These are phyloP conservation scores for Heterodera schachtii DNA, from an alignment of 1,140 invertebrate species.

Conservation along the genomic window DNA sequence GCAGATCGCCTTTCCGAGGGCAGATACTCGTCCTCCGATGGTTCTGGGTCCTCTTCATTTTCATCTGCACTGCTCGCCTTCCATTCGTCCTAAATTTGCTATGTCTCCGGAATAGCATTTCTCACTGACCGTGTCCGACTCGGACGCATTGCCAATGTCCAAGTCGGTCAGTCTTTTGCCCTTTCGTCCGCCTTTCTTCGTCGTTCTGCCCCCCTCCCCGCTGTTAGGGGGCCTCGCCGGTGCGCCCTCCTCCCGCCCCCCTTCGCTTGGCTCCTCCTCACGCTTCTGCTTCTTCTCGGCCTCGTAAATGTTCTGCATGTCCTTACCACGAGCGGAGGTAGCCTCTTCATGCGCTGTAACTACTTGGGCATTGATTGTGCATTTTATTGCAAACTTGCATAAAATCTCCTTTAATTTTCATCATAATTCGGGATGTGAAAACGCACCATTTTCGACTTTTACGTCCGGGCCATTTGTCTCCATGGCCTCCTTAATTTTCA, in stretches of 20 bases:
- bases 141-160: slow-evolving; percentile 48
- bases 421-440: neutral
- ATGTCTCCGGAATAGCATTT: too few species aligned
- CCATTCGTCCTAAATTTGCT: slow-evolving; percentile 10
- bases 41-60: slow-evolving; percentile 38
- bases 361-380: too few species aligned
- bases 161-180: slow-evolving; percentile 47
- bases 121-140: slow-evolving; percentile 38
- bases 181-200: slow-evolving; percentile 37
- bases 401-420: slow-evolving; percentile 3
- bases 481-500: slow-evolving; percentile 43
- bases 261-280: slow-evolving; percentile 23
- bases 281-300: slow-evolving; percentile 38
- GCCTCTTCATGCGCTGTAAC: neutral
- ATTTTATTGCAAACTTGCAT: too few species aligned
- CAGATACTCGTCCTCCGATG: slow-evolving; percentile 43
- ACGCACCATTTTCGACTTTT: slow-evolving; percentile 23
- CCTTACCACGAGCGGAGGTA: slow-evolving; percentile 42
- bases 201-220: neutral
- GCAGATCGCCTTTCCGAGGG: slow-evolving; percentile 35
- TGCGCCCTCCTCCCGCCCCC: neutral
- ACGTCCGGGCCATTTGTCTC: slow-evolving; percentile 43
- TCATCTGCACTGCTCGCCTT: slow-evolving; percentile 36
- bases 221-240: slow-evolving; percentile 18
- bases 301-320: slow-evolving; percentile 51